Evolutionary conservation across 2,888 invertebrate genomes (phyloP), one percentile per base, ranked within the genome.

Genomic region (Micoletzkya japonica): DNA sequence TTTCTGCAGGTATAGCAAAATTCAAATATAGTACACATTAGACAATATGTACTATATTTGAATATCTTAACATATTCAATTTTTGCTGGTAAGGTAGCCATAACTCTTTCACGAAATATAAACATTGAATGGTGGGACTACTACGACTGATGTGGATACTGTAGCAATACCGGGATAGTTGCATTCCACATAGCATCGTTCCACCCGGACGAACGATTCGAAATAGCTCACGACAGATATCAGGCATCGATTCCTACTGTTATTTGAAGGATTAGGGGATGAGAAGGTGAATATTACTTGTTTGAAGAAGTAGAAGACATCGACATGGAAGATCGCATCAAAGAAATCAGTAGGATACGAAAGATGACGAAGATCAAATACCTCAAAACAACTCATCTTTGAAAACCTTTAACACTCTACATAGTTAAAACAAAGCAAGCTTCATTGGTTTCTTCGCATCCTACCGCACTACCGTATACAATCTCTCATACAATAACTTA

Each of bases 291-390:
- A 49, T 20, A 1, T 37, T 24, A 63, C 63, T 50, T 75, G 74
- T 34, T 73, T 71, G 66, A 81, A 71, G 61, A 82, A 83, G 64
- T 84, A 84, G 76, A 82, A 85, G 20, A 82, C 74, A 69, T 84
- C 82, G 24, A 83, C 77, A 64, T 84, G 84, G 72, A 74, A 83
- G 10, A 80, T 72, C 14, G 73, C 75, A 44, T 81, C 72, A 72
- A 84, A 85, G 37, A 80, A 74, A 69, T 82, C 74, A 10, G 76
- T 74, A 7, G 84, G 82, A 67, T 81, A 84, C 14, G 84, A 81
- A 36, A 84, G 72, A 72, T 80, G 76, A 36, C 77, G 69, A 4
- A 81, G 72, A 64, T 83, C 72, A 10, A 71, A 39, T 3, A 72
- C 28, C 73, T 70, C 54, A 63, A 77, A n/a, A n/a, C n/a, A n/a